Evolutionary conservation across 1,140 invertebrate genomes (phyloP).

Genomic region (Scaptomyza montana): DNA sequence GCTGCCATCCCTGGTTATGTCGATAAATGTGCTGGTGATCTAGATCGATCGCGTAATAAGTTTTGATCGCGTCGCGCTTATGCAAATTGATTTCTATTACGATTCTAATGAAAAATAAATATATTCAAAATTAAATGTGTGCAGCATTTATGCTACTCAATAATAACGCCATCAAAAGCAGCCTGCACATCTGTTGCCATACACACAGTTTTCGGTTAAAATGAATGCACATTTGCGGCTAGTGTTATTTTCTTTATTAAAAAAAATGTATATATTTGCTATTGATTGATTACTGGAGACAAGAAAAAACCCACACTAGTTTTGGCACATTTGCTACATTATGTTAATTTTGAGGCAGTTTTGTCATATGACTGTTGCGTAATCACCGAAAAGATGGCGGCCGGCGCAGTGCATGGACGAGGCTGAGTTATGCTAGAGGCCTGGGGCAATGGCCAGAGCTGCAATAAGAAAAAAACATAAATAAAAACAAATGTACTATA

Average conservation of each 20-base stretch:
- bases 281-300: not conserved
- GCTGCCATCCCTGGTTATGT: not conserved
- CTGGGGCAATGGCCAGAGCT: conserved; percentile 52
- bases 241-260: not conserved
- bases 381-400: conserved; percentile 51
- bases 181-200: too few species aligned
- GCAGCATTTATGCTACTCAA: too few species aligned
- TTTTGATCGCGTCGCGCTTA: too few species aligned
- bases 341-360: not conserved
- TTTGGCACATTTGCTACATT: conserved; percentile 52
- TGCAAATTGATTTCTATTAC: too few species aligned
- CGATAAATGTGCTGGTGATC: not conserved
- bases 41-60: not conserved
- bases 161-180: too few species aligned
- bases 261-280: not conserved
- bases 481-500: not conserved
- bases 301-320: not conserved
- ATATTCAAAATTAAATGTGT: too few species aligned
- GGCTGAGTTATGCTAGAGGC: not conserved
- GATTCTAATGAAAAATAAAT: too few species aligned
- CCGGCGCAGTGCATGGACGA: conserved; percentile 59
- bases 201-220: too few species aligned
- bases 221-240: not conserved
- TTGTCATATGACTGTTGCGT: not conserved
- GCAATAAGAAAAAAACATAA: not conserved